Evolutionary conservation across 2,113 vertebrate species (phyloP).

Genomic region (Elgaria multicarinata): DNA sequence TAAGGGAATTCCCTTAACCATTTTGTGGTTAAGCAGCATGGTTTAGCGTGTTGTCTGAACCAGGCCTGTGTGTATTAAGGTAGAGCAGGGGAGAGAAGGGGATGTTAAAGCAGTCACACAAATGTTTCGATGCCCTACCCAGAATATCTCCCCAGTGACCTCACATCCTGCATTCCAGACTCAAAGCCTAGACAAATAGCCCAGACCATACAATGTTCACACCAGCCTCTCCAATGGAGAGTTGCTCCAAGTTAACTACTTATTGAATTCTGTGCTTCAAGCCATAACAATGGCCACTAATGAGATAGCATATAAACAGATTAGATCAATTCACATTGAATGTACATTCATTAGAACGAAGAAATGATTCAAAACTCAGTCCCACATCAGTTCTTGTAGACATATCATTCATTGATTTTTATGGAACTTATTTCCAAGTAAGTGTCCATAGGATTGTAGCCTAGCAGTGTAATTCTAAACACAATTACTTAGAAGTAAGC

Average conservation of each 20-base stretch:
- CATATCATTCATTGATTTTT: conserved; percentile 4
- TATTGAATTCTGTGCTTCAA: background rate
- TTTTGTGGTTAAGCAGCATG: too few species aligned
- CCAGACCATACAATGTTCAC: background rate
- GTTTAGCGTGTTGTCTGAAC: too few species aligned
- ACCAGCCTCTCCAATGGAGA: background rate
- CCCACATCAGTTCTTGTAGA: background rate
- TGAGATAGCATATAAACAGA: background rate
- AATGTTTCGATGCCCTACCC: background rate
- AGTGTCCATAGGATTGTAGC: background rate
- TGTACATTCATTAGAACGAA: background rate
- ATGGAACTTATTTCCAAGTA: conserved; percentile 1
- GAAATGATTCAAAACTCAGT: background rate
- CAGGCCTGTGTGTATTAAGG: background rate
- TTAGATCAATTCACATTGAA: background rate
- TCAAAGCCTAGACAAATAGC: too few species aligned
- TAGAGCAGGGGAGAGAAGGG: too few species aligned
- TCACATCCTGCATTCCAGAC: background rate
- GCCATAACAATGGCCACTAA: background rate
- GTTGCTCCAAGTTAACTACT: background rate
- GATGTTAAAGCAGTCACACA: background rate
- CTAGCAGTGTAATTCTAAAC: background rate
- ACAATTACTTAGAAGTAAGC: conserved; percentile 9
- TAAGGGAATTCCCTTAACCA: too few species aligned
- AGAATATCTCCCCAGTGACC: background rate